Evolutionary conservation across 92 coral and sea anemone genomes (phyloP), one percentile per base, ranked within the genome.

Genomic region (Montipora capitata): DNA sequence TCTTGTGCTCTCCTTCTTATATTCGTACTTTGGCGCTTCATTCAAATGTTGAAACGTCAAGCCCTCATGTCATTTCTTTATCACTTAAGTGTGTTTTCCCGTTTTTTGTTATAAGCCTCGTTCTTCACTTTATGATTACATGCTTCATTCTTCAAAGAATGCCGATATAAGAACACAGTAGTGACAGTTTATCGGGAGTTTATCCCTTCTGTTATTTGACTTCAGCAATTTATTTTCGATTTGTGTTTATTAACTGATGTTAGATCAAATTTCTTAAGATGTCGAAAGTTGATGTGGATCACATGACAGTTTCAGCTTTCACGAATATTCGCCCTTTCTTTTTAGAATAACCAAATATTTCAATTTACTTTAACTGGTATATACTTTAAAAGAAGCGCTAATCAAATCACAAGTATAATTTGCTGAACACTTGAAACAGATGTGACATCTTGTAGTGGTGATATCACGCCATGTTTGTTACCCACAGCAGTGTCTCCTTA

Each of bases 351-450:
- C 11, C n/a, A 13, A 10, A 27, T 41, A 27, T 80, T 45, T 67
- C 18, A 49, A 38, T 66, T 39, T 35, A 14, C 5, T 27, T 68
- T 68, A 4, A 7, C 3, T 12, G 9, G 17, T 67, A 10, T 38
- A 38, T 10, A 5, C 7, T 35, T 4, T 7, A 2, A 49, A 44
- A 49, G 85, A 67, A 67, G 16, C 63, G 8, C 49, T 64, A 48
- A 67, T 49, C 38, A 51, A 14, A 0, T 12, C 6, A 10, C 38
- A 6, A 16, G 43, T 35, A 18, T 38, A 62, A 49, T 67, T 68
- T 48, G 45, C 6, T 4, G 2, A 35, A 80, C 67, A 15, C 48
- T 8, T 2, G 12, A 68, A 68, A 49, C 85, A 80, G 85, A 80
- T 68, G 54, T 67, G 56, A 4, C 27, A 52, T 5, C 73, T 20